phyloP scores from a whole-genome alignment of 2,888 invertebrate genomes.

The Syrista parreyssii region DNA sequence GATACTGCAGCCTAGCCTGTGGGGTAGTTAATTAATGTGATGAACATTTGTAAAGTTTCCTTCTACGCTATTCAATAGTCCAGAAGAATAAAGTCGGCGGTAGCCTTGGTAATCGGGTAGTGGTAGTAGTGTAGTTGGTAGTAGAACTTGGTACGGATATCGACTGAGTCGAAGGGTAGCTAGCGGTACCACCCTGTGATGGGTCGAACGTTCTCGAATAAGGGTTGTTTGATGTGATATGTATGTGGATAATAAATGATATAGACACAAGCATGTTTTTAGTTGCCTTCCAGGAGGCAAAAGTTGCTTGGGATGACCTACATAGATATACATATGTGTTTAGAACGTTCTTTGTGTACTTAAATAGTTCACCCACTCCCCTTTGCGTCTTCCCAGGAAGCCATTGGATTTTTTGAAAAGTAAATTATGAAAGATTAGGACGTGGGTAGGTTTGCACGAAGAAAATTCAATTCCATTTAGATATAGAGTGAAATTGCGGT shows the following conservation, averaged over 20 bases:
- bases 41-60: background rate
- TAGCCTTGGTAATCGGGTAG: background rate
- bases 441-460: background rate
- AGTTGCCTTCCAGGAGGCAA: background rate
- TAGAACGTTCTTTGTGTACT: background rate
- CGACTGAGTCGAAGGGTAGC: constrained; percentile 30
- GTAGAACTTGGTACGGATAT: constrained; percentile 33
- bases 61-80: background rate
- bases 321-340: background rate
- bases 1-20: background rate
- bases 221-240: constrained; percentile 17
- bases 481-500: constrained; percentile 34
- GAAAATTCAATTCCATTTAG: background rate
- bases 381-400: background rate
- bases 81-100: background rate
- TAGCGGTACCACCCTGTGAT: constrained; percentile 53
- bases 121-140: background rate
- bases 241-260: constrained; percentile 12
- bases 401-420: background rate
- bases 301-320: background rate
- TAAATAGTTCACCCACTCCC: background rate
- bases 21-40: background rate
- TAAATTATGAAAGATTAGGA: background rate
- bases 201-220: constrained; percentile 38
- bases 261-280: background rate